phyloP scores from a whole-genome alignment of 1,140 invertebrate genomes.

The Arctopsyche grandis region DNA sequence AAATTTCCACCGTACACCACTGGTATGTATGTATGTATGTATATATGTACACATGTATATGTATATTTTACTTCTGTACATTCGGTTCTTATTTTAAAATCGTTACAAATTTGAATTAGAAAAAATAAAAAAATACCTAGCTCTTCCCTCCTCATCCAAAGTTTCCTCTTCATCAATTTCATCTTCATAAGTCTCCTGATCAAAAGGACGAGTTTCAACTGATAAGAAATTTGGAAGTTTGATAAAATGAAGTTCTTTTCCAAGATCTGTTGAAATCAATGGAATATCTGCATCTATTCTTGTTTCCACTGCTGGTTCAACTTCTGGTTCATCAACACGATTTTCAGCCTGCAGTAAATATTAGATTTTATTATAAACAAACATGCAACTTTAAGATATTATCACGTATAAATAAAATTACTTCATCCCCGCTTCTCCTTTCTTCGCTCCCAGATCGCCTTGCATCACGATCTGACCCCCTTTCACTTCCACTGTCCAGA shows the following conservation, averaged over 20 bases:
- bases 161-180: slow-evolving; percentile 99
- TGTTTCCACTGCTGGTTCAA: slow-evolving; percentile 87
- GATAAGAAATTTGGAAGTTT: slow-evolving; percentile 94
- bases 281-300: slow-evolving; percentile 97
- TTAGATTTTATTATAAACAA: not conserved
- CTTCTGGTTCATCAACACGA: slow-evolving; percentile 76
- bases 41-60: slow-evolving; percentile 12
- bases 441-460: slow-evolving; percentile 59
- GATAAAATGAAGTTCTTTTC: slow-evolving; percentile 93
- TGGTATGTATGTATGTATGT: slow-evolving; percentile 11
- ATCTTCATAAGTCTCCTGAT: slow-evolving; percentile 95
- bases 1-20: no score
- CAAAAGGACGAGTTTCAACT: slow-evolving; percentile 93
- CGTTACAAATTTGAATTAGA: slow-evolving; percentile 3
- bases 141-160: slow-evolving; percentile 95
- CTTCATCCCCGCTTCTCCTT: slow-evolving; percentile 64
- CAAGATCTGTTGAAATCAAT: slow-evolving; percentile 91
- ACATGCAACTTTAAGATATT: slow-evolving; percentile 54
- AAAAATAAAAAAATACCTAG: slow-evolving; percentile 66
- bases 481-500: slow-evolving; percentile 56
- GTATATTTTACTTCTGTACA: not conserved
- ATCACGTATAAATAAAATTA: slow-evolving; percentile 54
- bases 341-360: slow-evolving; percentile 57
- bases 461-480: slow-evolving; percentile 55
- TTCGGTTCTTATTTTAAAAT: no score